Conservation (phyloP, 2,888 invertebrate species). For the Nebria salina region DNA sequence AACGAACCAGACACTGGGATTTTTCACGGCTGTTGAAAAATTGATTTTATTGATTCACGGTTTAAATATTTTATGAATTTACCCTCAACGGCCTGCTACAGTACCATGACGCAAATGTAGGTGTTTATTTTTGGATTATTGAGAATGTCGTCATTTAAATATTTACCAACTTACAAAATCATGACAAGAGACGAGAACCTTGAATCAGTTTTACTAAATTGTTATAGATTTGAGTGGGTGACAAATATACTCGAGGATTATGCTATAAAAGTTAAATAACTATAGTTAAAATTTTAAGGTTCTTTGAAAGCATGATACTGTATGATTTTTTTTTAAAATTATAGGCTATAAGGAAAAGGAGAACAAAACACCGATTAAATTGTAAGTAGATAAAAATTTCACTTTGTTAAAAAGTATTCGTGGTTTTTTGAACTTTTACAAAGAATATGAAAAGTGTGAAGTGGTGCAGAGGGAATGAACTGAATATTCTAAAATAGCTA, state of each 20-base stretch:
- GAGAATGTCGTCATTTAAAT: too few species aligned
- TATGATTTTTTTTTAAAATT: too few species aligned
- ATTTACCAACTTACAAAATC: too few species aligned
- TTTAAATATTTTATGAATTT: neutral
- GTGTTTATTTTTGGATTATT: too few species aligned
- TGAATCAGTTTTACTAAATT: too few species aligned
- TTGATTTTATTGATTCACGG: neutral
- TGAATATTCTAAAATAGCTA: conserved; percentile 18
- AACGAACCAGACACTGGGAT: neutral
- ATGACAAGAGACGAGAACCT: too few species aligned
- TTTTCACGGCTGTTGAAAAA: neutral
- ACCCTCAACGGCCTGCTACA: neutral
- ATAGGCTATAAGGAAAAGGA: neutral
- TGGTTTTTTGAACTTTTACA: conserved; percentile 23
- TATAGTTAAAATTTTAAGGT: too few species aligned
- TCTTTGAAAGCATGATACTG: too few species aligned
- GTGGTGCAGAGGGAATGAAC: conserved; percentile 15
- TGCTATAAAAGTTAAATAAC: too few species aligned
- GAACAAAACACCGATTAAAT: neutral
- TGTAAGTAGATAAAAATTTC: conserved; percentile 10
- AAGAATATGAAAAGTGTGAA: conserved; percentile 18
- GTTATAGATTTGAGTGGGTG: too few species aligned
- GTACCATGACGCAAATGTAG: neutral
- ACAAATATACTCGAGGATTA: too few species aligned
- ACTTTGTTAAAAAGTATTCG: conserved; percentile 31